Evolutionary conservation across 2,797 vertebrate genomes (phyloP).

Genomic region (Rhabdophis nuchalis): DNA sequence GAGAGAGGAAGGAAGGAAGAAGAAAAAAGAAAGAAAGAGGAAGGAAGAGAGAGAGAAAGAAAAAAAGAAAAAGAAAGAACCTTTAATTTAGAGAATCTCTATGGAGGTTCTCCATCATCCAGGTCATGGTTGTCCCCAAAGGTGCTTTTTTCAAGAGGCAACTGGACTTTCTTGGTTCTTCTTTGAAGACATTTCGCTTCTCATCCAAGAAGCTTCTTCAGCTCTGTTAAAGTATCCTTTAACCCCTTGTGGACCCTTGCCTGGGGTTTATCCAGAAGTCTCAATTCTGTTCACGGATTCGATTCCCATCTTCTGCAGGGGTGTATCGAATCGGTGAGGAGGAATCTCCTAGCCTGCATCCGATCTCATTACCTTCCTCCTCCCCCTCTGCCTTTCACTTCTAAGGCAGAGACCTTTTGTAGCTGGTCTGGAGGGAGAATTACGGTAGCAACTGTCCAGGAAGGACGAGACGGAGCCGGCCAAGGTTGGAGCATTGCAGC

Average conservation of each 20-base stretch:
- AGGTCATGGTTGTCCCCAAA: too few relatives aligned
- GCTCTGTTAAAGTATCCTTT: not conserved
- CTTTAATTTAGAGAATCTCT: too few relatives aligned
- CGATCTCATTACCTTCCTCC: not conserved
- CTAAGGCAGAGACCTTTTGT: not conserved
- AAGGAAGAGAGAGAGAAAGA: too few relatives aligned
- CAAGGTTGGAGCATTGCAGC: rapidly evolving
- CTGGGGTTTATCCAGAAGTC: not conserved
- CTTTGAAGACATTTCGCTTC: too few relatives aligned
- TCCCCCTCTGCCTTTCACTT: not conserved
- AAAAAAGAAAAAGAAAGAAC: too few relatives aligned
- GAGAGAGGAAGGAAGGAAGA: too few relatives aligned
- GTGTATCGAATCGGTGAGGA: not conserved
- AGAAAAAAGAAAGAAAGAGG: too few relatives aligned
- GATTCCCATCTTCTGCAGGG: too few relatives aligned
- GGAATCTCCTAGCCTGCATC: not conserved
- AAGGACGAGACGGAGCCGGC: not conserved
- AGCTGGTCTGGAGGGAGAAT: not conserved
- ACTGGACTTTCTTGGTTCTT: too few relatives aligned
- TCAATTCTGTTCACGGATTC: not conserved
- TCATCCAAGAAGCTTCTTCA: too few relatives aligned
- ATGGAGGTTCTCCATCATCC: too few relatives aligned
- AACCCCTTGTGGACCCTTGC: not conserved
- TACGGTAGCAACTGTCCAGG: not conserved
- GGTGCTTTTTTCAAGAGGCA: too few relatives aligned